Base-by-base conservation (phyloP, 2,888 invertebrate genomes). In the Atherix ibis region DNA sequence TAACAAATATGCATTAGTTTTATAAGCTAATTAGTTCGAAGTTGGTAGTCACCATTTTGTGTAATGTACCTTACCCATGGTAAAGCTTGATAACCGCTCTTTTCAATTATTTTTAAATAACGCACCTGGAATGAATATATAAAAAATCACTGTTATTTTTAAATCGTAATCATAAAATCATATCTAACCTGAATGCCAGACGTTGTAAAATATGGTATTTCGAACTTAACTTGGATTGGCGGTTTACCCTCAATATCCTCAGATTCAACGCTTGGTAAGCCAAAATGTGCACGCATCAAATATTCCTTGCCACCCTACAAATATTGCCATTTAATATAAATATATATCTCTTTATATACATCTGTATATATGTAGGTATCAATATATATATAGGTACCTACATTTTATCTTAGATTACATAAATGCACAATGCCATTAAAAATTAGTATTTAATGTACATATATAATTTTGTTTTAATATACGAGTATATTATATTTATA, bases 1-100 rank as follows among this genome's bases (percentile, higher is more conserved):
- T n/a, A n/a, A n/a, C n/a, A n/a, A n/a, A n/a, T n/a, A n/a, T n/a
- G n/a, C n/a, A n/a, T n/a, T n/a, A n/a, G n/a, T n/a, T n/a, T n/a
- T n/a, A 12, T 27, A n/a, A 27, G 10, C 15, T 26, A 89, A 64
- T 87, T 88, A 45, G 91, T 97, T 62, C 97, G 73, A 44, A 97
- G 66, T 56, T 97, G 95, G 58, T 98, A 97, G 61, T 98, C 97
- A 33, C 97, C 97, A 58, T 97, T 97, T 58, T 97, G 95, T 26
- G 97, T 98, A 44, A 98, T 97, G 58, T 97, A 98, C n/a, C 97
- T 70, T 4, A 97, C 97, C 97, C 97, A 97, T 0, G 97, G 97
- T 42, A 98, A 58, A 1, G 97, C 97, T 63, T 97, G 97, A 59
- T 97, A 97, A 0, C 97, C 97, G 60, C 92, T 94, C 64, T 98